Percentiles rank a stretch among this genome's conserved stretches.
Evolutionary conservation across 1,140 invertebrate species (phyloP).

Genomic region (Bombus picipes): DNA sequence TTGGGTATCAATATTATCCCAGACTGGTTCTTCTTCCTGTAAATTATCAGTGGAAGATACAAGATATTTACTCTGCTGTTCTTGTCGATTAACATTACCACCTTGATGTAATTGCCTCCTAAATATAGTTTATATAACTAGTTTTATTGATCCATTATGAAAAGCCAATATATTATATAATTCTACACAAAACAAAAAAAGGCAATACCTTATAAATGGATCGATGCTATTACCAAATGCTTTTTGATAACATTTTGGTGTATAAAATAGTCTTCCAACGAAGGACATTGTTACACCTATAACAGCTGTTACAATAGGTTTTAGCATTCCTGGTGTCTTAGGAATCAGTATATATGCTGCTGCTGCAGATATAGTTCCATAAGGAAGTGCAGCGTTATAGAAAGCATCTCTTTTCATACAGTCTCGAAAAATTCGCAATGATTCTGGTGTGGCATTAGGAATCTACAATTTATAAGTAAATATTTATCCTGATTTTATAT

Average conservation of each 20-base stretch:
- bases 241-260: background rate
- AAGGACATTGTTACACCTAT: background rate
- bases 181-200: background rate
- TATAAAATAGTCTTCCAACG: accelerated
- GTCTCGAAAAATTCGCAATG: background rate
- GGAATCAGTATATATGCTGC: accelerated
- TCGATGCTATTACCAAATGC: accelerated
- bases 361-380: accelerated
- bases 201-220: background rate
- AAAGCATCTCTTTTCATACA: background rate
- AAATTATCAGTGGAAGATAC: background rate
- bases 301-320: accelerated
- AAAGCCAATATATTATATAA: background rate
- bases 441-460: background rate
- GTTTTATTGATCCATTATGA: background rate
- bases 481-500: background rate
- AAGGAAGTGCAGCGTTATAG: background rate
- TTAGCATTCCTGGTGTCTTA: accelerated
- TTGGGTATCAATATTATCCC: background rate
- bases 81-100: background rate
- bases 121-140: background rate
- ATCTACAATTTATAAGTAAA: background rate
- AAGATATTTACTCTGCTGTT: background rate
- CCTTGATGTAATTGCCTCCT: background rate
- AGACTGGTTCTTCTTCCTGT: background rate